These are phyloP conservation scores for Cromileptes altivelis DNA, from an alignment of 2,113 vertebrate species.

Conservation along the genomic window DNA sequence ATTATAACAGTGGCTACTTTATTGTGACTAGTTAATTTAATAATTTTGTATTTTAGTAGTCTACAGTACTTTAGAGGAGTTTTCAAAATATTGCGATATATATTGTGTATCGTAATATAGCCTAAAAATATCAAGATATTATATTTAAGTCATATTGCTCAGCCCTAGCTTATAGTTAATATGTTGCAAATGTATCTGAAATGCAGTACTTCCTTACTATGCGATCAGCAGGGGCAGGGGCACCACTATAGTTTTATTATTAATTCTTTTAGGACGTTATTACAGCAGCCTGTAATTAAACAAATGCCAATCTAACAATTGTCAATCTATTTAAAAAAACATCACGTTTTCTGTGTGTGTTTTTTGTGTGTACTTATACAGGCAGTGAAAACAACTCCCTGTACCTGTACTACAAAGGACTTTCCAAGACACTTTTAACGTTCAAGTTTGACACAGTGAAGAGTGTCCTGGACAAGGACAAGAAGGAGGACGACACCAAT, in stretches of 20 bases:
- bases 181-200: neutral
- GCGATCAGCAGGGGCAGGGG: too few relatives aligned
- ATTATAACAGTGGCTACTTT: too few relatives aligned
- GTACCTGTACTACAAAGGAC: slow-evolving; percentile 98
- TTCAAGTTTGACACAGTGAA: slow-evolving; percentile 99
- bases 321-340: neutral
- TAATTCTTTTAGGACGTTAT: neutral
- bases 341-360: neutral
- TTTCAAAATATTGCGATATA: neutral
- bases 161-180: neutral
- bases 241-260: neutral
- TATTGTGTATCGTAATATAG: too few relatives aligned
- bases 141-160: too few relatives aligned
- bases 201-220: neutral
- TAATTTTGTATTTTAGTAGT: too few relatives aligned
- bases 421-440: slow-evolving; percentile 98
- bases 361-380: slow-evolving; percentile 36
- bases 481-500: slow-evolving; percentile 98
- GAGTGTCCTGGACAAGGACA: slow-evolving; percentile 98
- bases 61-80: too few relatives aligned
- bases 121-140: too few relatives aligned
- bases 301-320: neutral
- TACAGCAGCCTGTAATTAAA: neutral
- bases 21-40: neutral
- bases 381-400: slow-evolving; percentile 99